Evolutionary conservation across 30 jellyfish, hydroid and myxozoan species (phyloP), one percentile per base, ranked within the genome.

Genomic region (Catostylus mosaicus): DNA sequence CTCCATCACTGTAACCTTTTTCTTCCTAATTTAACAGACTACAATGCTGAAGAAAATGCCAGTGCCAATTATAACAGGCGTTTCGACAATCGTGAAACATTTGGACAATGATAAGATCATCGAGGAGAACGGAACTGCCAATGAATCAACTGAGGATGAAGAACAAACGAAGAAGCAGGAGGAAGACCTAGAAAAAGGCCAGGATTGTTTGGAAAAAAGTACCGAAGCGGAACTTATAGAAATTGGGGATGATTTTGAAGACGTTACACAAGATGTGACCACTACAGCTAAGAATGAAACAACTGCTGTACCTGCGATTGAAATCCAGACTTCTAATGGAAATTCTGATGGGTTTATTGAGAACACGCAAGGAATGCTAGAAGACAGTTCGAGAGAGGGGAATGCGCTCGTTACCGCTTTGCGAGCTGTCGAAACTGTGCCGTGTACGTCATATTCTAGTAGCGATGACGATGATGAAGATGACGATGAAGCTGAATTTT

Each of bases 391-490:
- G 8, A 59, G 45, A 48, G 82, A 47, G 9, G 73, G 67, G 26
- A 77, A 26, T 30, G 32, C 82, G 40, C 20, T 73, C 50, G 51
- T 73, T 22, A 59, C 71, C 16, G 73, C 87, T 30, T 63, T 83
- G 61, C 62, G 93, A 46, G 90, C 87, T 40, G 90, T 87, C 26
- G 97, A 89, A 45, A 92, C 96, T 11, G 89, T 92, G 23, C 98
- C 98, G 16, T 86, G 96, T 30, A 75, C 87, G 65, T 80, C 98
- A 34, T 92, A 83, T 80, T 86, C 98, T 0, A 92, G 98, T 69
- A 80, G 94, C 31, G 98, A 92, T 70, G 98, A 91, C 47, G 98
- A 92, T 12, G 96, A 83, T 48, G 98, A 92, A n/a, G 98, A 91
- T 67, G 98, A 92, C 27, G 96, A 87, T 61, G 91, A 73, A 32